Conservation (phyloP, 2,888 invertebrate genomes). For the Leptinotarsa peninsularis region DNA sequence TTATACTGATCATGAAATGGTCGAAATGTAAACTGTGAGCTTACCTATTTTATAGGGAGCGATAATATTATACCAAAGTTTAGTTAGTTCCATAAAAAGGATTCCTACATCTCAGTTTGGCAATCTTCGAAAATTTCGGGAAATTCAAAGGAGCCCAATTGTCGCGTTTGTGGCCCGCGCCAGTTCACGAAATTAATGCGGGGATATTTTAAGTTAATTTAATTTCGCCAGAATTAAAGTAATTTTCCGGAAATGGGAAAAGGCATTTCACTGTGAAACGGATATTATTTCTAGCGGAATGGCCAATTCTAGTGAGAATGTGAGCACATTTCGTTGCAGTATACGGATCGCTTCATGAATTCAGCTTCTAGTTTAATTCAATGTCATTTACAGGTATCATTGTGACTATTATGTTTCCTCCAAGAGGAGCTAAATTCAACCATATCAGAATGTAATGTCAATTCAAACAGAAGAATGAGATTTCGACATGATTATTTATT, state of each 20-base stretch:
- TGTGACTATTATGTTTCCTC: not conserved
- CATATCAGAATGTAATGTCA: too few species aligned
- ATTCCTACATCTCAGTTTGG: not conserved
- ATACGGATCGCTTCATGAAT: not conserved
- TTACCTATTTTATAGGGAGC: too few species aligned
- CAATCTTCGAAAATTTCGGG: not conserved
- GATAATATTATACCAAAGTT: too few species aligned
- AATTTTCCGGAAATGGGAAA: slow-evolving; percentile 11
- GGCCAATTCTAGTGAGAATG: slow-evolving; percentile 10
- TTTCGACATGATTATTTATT: too few species aligned
- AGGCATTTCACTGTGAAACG: slow-evolving; percentile 14
- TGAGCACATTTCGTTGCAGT: not conserved
- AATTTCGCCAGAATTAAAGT: slow-evolving; percentile 20
- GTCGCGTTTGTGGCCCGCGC: slow-evolving; percentile 20
- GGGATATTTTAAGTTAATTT: slow-evolving; percentile 22
- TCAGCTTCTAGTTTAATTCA: not conserved
- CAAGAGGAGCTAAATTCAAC: too few species aligned
- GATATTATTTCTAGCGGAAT: slow-evolving; percentile 8
- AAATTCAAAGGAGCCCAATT: slow-evolving; percentile 20
- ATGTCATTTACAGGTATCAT: not conserved
- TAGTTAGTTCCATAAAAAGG: not conserved
- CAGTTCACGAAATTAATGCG: slow-evolving; percentile 20
- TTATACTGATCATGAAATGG: too few species aligned
- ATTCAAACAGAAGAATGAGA: too few species aligned
- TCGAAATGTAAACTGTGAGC: too few species aligned